These are phyloP conservation scores for Ptychochromis oligacanthus DNA, from an alignment of 2,113 vertebrate genomes.

Conservation along the genomic window DNA sequence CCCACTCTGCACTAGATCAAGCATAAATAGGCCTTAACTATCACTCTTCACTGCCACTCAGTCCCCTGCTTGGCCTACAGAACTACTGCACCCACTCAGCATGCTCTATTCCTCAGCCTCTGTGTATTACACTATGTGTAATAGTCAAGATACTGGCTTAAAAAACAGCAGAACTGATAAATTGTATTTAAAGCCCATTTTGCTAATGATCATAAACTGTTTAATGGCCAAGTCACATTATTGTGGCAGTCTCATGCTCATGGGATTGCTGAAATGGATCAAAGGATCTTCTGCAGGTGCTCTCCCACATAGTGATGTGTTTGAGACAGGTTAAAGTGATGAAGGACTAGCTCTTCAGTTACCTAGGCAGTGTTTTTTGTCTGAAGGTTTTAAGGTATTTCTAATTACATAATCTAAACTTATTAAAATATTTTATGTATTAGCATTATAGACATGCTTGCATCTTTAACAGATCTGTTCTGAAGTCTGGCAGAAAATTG, in stretches of 20 bases:
- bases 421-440: slow-evolving; percentile 3
- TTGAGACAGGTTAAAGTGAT: slow-evolving; percentile 17
- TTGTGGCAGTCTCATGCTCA: not conserved
- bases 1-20: slow-evolving; percentile 14
- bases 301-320: not conserved
- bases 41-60: slow-evolving; percentile 18
- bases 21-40: slow-evolving; percentile 5
- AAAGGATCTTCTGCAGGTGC: slow-evolving; percentile 16
- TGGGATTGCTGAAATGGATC: slow-evolving; percentile 10
- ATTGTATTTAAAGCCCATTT: slow-evolving; percentile 8
- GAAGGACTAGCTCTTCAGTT: slow-evolving; percentile 5
- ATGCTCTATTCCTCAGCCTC: not conserved
- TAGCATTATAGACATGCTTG: not conserved
- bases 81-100: not conserved
- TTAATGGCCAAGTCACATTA: slow-evolving; percentile 11
- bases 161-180: not conserved
- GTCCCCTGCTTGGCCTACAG: not conserved
- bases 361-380: slow-evolving; percentile 8
- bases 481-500: not conserved
- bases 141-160: not conserved
- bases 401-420: slow-evolving; percentile 15
- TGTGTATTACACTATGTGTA: not conserved
- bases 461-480: not conserved
- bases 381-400: slow-evolving; percentile 8
- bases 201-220: slow-evolving; percentile 9